Evolutionary conservation across 1,140 invertebrate genomes (phyloP).

Genomic region (Holotrichia oblita): DNA sequence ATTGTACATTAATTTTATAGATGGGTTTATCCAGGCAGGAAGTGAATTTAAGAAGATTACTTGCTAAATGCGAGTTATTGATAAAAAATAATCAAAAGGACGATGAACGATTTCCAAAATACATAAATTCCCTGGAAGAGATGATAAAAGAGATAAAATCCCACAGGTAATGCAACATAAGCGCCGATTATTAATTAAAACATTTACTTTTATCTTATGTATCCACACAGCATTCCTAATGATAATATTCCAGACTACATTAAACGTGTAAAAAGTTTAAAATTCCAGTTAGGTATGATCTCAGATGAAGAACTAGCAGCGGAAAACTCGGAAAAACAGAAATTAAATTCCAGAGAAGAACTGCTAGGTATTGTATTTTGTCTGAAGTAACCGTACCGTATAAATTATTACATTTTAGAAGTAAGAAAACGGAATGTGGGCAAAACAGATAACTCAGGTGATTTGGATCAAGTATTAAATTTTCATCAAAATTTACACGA

Average conservation of each 20-base stretch:
- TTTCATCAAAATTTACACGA: constrained; percentile 90
- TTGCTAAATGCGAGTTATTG: constrained; percentile 76
- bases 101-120: constrained; percentile 77
- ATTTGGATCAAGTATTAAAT: constrained; percentile 83
- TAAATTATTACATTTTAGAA: constrained; percentile 7
- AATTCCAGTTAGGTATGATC: constrained; percentile 43
- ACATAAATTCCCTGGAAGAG: constrained; percentile 72
- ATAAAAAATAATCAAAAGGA: constrained; percentile 74
- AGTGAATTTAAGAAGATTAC: constrained; percentile 74
- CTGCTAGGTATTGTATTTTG: constrained; percentile 48
- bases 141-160: constrained; percentile 75
- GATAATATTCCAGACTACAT: constrained; percentile 44
- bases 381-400: background rate
- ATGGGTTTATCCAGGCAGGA: constrained; percentile 69
- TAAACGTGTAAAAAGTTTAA: constrained; percentile 45
- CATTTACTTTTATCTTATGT: constrained; percentile 29
- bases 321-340: constrained; percentile 42
- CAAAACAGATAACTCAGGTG: constrained; percentile 63
- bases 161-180: constrained; percentile 45
- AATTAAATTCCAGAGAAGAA: constrained; percentile 47
- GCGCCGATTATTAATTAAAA: constrained; percentile 44
- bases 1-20: background rate
- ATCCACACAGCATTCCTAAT: constrained; percentile 6
- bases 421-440: constrained; percentile 46
- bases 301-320: constrained; percentile 49